These are phyloP conservation scores for Pogonocichla stellata DNA, from an alignment of 2,113 vertebrate species.

Conservation along the genomic window DNA sequence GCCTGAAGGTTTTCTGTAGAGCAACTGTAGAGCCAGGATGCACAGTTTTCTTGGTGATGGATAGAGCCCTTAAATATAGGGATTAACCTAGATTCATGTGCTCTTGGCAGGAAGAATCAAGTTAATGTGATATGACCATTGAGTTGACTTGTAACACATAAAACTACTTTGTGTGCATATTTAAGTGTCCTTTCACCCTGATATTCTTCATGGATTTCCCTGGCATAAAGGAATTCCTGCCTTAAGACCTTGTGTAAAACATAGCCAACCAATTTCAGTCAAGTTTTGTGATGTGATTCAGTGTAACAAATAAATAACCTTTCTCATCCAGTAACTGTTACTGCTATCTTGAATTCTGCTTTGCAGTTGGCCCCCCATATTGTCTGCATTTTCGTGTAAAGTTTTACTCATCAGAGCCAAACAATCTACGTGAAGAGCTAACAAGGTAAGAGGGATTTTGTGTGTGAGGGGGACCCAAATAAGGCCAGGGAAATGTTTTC, in stretches of 20 bases:
- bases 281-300: background rate
- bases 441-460: slow-evolving; percentile 80
- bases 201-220: background rate
- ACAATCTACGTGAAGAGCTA: slow-evolving; percentile 96
- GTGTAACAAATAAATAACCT: background rate
- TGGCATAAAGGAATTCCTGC: background rate
- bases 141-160: background rate
- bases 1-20: background rate
- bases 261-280: background rate
- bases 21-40: background rate
- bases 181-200: background rate
- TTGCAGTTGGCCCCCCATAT: slow-evolving; percentile 92
- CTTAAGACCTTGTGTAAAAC: background rate
- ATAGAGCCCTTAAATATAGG: background rate
- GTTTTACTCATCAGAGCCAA: slow-evolving; percentile 98
- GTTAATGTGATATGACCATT: background rate
- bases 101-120: background rate
- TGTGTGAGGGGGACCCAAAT: background rate
- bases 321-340: background rate
- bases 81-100: slow-evolving; percentile 15
- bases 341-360: background rate
- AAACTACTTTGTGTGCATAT: background rate
- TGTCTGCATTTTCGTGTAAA: slow-evolving; percentile 98
- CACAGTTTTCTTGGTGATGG: background rate
- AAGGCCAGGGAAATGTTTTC: background rate